Conservation (phyloP, 2,888 invertebrate species). For the Malthinus flaveolus region DNA sequence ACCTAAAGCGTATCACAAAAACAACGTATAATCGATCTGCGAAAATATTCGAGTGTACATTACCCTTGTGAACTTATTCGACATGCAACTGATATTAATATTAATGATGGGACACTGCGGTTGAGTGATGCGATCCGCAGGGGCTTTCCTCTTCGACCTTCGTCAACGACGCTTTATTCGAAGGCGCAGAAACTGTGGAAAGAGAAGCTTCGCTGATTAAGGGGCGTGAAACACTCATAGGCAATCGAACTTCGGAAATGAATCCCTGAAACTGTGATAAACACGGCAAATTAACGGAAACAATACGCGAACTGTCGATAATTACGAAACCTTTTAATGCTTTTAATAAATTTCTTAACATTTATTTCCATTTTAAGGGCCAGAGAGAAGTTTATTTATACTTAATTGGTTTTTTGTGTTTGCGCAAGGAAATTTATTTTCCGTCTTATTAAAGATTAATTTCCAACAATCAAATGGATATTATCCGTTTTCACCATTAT, state of each 20-base stretch:
- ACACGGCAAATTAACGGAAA: constrained; percentile 41
- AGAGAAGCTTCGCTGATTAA: constrained; percentile 25
- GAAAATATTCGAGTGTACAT: neutral
- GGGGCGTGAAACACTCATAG: constrained; percentile 35
- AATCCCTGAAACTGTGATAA: constrained; percentile 36
- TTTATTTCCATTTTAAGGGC: constrained; percentile 16
- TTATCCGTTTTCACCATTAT: no score
- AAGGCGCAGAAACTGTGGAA: constrained; percentile 11
- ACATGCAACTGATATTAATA: constrained; percentile 35
- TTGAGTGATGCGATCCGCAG: constrained; percentile 30
- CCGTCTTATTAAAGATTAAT: no score
- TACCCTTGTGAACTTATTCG: constrained; percentile 21
- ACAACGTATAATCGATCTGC: no score
- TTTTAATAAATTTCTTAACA: constrained; percentile 22
- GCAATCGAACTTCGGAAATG: constrained; percentile 39
- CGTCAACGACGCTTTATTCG: constrained; percentile 22
- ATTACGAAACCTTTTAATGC: constrained; percentile 30
- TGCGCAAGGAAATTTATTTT: no score
- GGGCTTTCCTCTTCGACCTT: constrained; percentile 27
- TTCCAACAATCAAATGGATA: no score
- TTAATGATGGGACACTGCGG: constrained; percentile 30
- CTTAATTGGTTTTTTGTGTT: no score
- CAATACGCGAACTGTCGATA: constrained; percentile 31
- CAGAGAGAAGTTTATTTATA: no score
- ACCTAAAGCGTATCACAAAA: no score